A percentile compares a stretch with the other conserved stretches of the same genome.
phyloP scores from a whole-genome alignment of 1,140 invertebrate species.

The Euschistus heros region DNA sequence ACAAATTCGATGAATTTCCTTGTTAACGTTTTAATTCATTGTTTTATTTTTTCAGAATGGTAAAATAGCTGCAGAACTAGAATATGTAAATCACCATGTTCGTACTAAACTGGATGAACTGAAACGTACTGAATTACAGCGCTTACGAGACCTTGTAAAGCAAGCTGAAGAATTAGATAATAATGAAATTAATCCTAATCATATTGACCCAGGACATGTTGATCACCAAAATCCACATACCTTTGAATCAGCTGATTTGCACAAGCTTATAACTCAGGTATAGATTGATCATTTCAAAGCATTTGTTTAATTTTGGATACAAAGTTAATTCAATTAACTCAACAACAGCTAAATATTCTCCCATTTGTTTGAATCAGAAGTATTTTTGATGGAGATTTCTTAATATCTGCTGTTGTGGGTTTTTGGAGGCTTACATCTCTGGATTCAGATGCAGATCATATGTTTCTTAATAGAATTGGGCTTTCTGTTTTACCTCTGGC shows the following conservation, averaged over 20 bases:
- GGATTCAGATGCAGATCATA: too few relatives aligned
- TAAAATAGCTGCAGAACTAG: slow-evolving; percentile 81
- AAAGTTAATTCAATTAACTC: not conserved
- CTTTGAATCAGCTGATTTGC: slow-evolving; percentile 91
- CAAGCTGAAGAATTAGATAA: slow-evolving; percentile 57
- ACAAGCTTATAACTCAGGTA: slow-evolving; percentile 79
- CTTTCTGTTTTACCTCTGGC: too few relatives aligned
- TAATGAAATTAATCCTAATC: slow-evolving; percentile 47
- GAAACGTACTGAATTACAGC: slow-evolving; percentile 77
- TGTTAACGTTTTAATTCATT: too few relatives aligned
- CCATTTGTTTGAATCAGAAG: too few relatives aligned
- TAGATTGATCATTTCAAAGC: too few relatives aligned
- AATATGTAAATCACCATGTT: slow-evolving; percentile 79
- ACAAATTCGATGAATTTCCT: too few relatives aligned
- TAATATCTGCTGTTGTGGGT: too few relatives aligned
- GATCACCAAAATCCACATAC: slow-evolving; percentile 83
- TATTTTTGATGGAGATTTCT: too few relatives aligned
- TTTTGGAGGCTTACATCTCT: too few relatives aligned
- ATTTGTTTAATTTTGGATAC: too few relatives aligned
- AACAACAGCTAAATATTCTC: too few relatives aligned
- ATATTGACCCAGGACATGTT: slow-evolving; percentile 58
- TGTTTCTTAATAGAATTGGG: too few relatives aligned
- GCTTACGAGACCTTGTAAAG: slow-evolving; percentile 57
- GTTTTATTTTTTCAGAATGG: slow-evolving; percentile 51
- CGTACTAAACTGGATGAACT: slow-evolving; percentile 84